phyloP scores from a whole-genome alignment of 2,888 invertebrate species.

The Saturnia japonica region DNA sequence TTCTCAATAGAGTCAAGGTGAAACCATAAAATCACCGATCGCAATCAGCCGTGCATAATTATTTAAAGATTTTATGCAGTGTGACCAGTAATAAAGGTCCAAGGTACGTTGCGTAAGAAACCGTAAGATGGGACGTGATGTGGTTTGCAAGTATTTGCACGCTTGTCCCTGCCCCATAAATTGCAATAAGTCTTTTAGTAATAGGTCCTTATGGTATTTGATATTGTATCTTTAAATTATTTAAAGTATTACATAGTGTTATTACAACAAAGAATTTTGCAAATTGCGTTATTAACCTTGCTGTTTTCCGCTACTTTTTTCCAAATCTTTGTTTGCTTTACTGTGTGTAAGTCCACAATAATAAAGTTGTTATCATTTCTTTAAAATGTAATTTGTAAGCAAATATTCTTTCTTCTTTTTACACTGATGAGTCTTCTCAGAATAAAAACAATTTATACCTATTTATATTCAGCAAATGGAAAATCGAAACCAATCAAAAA shows the following conservation, averaged over 20 bases:
- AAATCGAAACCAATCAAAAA: neutral
- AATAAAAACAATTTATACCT: neutral
- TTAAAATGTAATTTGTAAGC: neutral
- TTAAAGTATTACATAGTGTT: too few relatives aligned
- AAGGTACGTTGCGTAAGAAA: slow-evolving; percentile 2
- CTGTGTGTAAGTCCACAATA: too few relatives aligned
- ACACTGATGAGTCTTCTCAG: neutral
- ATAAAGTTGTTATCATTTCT: neutral
- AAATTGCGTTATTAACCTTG: too few relatives aligned
- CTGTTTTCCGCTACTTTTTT: too few relatives aligned
- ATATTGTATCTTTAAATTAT: neutral
- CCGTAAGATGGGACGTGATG: neutral
- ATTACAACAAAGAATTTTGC: too few relatives aligned
- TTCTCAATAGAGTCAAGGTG: neutral
- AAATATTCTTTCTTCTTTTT: neutral
- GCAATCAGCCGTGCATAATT: neutral
- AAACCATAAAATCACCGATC: neutral
- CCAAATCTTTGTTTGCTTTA: too few relatives aligned
- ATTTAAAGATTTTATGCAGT: neutral
- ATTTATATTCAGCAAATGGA: neutral
- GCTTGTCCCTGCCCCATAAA: neutral
- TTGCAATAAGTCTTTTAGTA: neutral
- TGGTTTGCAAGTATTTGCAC: neutral
- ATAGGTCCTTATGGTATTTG: neutral
- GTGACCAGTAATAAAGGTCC: slow-evolving; percentile 1